Evolutionary conservation across 2,113 vertebrate genomes (phyloP), one percentile per base, ranked within the genome.

Genomic region (Urocitellus parryii): DNA sequence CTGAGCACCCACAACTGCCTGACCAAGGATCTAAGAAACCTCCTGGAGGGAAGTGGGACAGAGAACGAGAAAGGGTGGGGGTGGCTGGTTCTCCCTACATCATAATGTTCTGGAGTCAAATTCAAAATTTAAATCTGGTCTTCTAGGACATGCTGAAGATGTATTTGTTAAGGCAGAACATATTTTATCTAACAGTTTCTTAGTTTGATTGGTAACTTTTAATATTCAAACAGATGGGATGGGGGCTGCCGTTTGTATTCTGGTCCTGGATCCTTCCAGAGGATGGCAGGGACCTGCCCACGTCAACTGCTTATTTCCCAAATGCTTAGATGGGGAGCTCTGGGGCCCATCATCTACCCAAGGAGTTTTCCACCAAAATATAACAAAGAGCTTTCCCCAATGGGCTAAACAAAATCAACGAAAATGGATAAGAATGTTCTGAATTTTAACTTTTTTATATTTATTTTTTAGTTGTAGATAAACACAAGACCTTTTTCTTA

Each of bases 171-270:
- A 86, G 51, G 27, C 86, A 77, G 68, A 87, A 83, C 29, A 58
- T 87, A 90, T 94, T 92, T 96, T 87, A 92, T 73, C 84, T 79
- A 83, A 83, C 65, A 51, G 51, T 88, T 76, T 91, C 29, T 96
- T 51, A 77, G 27, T 84, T 72, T 90, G 96, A 82, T 77, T 63
- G 73, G 51, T 94, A 94, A 94, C 29, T 61, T 92, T 82, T 79
- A 63, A 86, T 88, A 58, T 81, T 80, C 63, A 90, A 94, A 92
- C 76, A 90, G 88, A 90, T 70, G 85, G 89, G 22, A 56, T 72
- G 79, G 45, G 61, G 88, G 88, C 70, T 53, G 18, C 63, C 56
- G 25, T 53, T 93, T 53, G n/a, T 42, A 32, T 48, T 85, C 88
- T 88, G 61, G 25, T 76, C 9, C 37, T 22, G 0, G 56, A 45